Evolutionary conservation across 2,797 vertebrate species (phyloP), one percentile per base, ranked within the genome.

Genomic region (Enteromius paludinosus): DNA sequence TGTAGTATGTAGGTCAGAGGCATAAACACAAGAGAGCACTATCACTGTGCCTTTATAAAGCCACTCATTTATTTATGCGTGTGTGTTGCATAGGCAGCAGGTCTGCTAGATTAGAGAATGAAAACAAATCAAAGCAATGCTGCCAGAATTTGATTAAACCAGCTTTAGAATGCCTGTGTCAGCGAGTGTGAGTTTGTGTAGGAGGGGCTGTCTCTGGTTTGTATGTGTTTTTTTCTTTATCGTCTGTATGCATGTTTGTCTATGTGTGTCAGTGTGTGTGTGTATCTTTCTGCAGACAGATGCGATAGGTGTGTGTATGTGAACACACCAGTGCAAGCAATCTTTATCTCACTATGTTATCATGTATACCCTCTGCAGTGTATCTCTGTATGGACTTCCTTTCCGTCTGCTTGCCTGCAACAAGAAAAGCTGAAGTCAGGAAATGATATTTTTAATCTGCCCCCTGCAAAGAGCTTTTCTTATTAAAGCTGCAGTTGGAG

Each of bases 391-490:
- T 77, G 41, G 25, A 76, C 45, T 71, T 79, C 59, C 70, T 80
- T 79, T 75, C 70, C 33, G n/a, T 59, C 38, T 71, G 52, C 75
- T 66, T 30, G 75, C 45, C 56, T 79, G 72, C 90, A 92, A 90
- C 91, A 86, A 86, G 81, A 65, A 83, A 73, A 89, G 85, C 75
- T 23, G 84, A 89, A 84, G 54, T 89, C 90, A 93, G 92, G 92
- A 93, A 93, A 94, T 93, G 45, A 93, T 93, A 91, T 92, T 93
- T 93, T 89, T 92, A 93, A 94, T 93, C 93, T 93, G 91, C 87
- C 87, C 66, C 81, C 69, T 45, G 90, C 88, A 89, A 91, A 90
- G 87, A 88, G 87, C 85, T 71, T 89, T 92, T 85, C 75, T 93
- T 92, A 92, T 94, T 93, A 93, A 91, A 91, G 87, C 86, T 78